Conservation (phyloP, 2,888 invertebrate genomes). For the Eutolmus rufibarbis region DNA sequence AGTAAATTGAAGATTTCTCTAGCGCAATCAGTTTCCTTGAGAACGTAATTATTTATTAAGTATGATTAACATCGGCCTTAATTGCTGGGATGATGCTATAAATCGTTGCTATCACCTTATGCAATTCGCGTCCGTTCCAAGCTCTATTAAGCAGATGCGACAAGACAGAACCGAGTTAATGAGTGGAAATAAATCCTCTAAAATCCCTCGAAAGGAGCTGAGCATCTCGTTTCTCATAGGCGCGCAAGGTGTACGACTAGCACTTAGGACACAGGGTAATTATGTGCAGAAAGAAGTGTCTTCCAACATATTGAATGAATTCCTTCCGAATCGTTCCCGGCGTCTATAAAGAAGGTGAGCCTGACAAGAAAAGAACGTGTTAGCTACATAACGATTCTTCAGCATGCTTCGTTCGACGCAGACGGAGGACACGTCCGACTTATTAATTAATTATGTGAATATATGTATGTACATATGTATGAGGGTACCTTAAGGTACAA, state of each 20-base stretch:
- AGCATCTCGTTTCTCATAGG: not conserved
- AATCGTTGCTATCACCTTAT: not conserved
- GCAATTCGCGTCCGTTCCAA: not conserved
- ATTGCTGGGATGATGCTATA: not conserved
- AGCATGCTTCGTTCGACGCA: not conserved
- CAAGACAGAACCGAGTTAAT: not conserved
- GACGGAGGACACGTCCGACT: not conserved
- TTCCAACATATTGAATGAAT: not conserved
- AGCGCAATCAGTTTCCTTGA: not conserved
- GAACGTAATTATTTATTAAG: not conserved
- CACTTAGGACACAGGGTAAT: not conserved
- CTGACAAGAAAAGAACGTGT: not conserved
- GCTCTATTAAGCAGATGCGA: not conserved
- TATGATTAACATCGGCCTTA: not conserved
- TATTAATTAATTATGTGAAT: not conserved
- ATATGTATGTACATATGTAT: not conserved
- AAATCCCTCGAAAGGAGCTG: not conserved
- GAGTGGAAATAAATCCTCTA: not conserved
- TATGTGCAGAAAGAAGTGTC: not conserved
- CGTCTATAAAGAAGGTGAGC: not conserved
- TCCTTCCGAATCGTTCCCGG: not conserved
- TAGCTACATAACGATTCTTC: not conserved
- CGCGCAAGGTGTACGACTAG: not conserved
- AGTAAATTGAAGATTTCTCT: not conserved
- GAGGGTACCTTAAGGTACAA: not conserved